These are phyloP conservation scores for Cacatua alba DNA, from an alignment of 2,113 vertebrate genomes.

Conservation along the genomic window DNA sequence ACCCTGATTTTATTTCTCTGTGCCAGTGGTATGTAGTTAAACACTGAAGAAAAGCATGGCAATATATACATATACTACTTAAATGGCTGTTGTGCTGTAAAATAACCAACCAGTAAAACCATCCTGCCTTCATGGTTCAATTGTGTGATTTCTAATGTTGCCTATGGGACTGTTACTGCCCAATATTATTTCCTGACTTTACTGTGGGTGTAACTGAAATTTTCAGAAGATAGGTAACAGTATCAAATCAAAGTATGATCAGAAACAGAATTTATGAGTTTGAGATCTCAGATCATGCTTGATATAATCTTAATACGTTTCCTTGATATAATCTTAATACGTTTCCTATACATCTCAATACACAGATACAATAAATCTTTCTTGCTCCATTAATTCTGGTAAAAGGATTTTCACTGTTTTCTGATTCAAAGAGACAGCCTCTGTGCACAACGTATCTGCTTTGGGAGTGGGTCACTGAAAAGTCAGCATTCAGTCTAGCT, in stretches of 20 bases:
- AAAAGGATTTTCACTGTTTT: background rate
- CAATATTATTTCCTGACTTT: background rate
- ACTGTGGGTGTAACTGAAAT: background rate
- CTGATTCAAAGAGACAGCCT: background rate
- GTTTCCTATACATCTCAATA: background rate
- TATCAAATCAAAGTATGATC: background rate
- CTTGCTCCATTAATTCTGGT: background rate
- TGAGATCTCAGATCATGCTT: background rate
- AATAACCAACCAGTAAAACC: background rate
- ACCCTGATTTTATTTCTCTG: background rate
- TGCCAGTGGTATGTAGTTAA: background rate
- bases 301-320: background rate
- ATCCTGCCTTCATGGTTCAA: background rate
- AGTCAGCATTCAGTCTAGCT: background rate
- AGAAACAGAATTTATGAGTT: background rate
- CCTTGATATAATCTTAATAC: too few relatives aligned
- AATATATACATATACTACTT: background rate
- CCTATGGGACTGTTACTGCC: background rate
- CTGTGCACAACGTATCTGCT: background rate
- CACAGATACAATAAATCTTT: background rate
- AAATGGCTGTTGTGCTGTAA: fast-evolving
- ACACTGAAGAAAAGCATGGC: background rate
- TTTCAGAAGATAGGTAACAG: background rate
- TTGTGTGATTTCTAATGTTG: background rate
- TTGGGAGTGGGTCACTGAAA: background rate